Base-by-base conservation (phyloP, 1,140 invertebrate species). In the Drosophila fuyamai region DNA sequence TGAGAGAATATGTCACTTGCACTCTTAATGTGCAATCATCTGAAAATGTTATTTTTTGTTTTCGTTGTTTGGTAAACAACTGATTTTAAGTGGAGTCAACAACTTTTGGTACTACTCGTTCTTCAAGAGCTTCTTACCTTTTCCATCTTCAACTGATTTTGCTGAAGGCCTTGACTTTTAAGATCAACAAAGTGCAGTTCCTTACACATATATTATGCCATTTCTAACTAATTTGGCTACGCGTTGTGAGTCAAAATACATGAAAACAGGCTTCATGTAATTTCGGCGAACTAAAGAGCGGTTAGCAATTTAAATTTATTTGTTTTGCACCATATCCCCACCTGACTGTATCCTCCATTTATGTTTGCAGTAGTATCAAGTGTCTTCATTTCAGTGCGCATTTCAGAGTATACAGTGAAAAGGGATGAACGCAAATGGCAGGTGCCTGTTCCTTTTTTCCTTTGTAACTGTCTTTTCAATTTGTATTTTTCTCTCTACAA, bases 21-120 rank as follows among this genome's bases (percentile, higher is more conserved):
- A 36, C 16, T 12, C n/a, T 29, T 51, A 18, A 23, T 61, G 57
- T 56, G 40, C 66, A 57, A 75, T 62, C 59, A 58, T 38, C 47
- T 76, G 43, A 77, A 41, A 59, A 77, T 54, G 32, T 53, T 4
- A 13, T 5, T 1, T 10, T 62, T 57, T 8, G 55, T 61, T 50
- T 53, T 13, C 16, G 32, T 57, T 53, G 43, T 54, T 76, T 18
- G 14, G 41, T 43, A 50, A 77, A 77, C 61, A 65, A 62, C 44
- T 60, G 50, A 46, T 36, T 75, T 13, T 62, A 44, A 78, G 57
- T 80, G 70, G 70, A 54, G 29, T 47, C 36, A 46, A 48, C 18
- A 36, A 53, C n/a, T 41, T 47, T 32, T 56, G 54, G 46, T 16
- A 18, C 36, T 59, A 8, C 40, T 59, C 13, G 44, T 8, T 27